phyloP scores from a whole-genome alignment of 2,113 vertebrate genomes.

The Aleadryas rufinucha region DNA sequence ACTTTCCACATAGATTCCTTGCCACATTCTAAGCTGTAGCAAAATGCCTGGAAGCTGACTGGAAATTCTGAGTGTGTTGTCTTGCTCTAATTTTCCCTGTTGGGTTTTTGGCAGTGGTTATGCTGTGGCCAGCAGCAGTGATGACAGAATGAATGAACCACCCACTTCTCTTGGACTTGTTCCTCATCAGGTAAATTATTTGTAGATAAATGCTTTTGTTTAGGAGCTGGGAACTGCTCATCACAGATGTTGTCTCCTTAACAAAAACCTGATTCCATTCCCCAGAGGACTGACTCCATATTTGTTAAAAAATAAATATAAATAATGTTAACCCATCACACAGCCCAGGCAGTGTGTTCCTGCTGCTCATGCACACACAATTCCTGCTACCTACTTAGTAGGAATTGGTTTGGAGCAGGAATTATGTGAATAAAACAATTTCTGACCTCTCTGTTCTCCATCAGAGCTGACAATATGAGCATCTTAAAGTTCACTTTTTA shows the following conservation, averaged over 20 bases:
- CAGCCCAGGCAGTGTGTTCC: neutral
- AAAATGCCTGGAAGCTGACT: neutral
- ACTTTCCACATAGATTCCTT: neutral
- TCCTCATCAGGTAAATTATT: constrained; percentile 90
- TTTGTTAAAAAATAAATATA: neutral
- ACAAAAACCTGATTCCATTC: neutral
- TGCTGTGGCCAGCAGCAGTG: constrained; percentile 95
- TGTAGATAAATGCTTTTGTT: neutral
- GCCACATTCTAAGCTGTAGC: neutral
- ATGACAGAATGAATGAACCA: constrained; percentile 97
- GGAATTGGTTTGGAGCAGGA: neutral
- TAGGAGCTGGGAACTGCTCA: neutral
- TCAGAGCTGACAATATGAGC: neutral
- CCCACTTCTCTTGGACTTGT: constrained; percentile 95
- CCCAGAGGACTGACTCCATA: neutral
- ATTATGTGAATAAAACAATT: neutral
- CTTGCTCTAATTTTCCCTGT: neutral
- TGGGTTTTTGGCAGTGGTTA: constrained; percentile 83
- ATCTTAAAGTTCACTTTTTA: neutral
- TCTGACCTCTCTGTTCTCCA: neutral
- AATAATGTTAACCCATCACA: neutral
- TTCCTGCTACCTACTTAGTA: neutral
- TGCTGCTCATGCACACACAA: neutral
- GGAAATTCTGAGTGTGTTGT: constrained; percentile 27
- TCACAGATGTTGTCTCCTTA: neutral